Conservation (phyloP, 2,888 invertebrate species). For the Tillus elongatus region DNA sequence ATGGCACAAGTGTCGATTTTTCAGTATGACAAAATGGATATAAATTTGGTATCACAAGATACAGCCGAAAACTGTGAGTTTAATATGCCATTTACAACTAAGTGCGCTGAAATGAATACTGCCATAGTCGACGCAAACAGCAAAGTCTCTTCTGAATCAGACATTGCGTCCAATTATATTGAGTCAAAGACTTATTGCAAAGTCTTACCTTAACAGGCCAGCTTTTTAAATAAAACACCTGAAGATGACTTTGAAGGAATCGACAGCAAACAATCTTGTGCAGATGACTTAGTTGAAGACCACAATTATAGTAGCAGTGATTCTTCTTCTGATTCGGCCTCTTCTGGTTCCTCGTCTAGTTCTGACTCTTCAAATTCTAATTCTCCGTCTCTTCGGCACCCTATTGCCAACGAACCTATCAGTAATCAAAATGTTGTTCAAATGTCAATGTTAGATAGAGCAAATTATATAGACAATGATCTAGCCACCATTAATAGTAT, state of each 20-base stretch:
- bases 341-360: slow-evolving; percentile 2
- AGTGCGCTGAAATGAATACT: slow-evolving; percentile 1
- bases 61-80: no score
- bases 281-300: slow-evolving; percentile 3
- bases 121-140: slow-evolving; percentile 1
- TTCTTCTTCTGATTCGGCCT: background rate
- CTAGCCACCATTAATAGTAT: slow-evolving; percentile 1
- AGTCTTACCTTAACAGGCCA: slow-evolving; percentile 1
- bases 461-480: background rate
- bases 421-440: background rate
- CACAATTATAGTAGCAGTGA: slow-evolving; percentile 2
- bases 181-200: slow-evolving; percentile 1
- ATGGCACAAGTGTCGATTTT: no score
- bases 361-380: slow-evolving; percentile 3
- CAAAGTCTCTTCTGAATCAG: slow-evolving; percentile 3
- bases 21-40: no score
- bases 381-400: slow-evolving; percentile 1
- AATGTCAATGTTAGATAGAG: background rate
- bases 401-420: slow-evolving; percentile 1
- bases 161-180: background rate
- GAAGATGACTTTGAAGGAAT: slow-evolving; percentile 3
- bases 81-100: slow-evolving; percentile 1
- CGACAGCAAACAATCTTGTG: slow-evolving; percentile 1
- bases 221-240: background rate
- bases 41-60: no score